Percentiles rank a stretch among this genome's conserved stretches.
phyloP scores from a whole-genome alignment of 2,113 vertebrate species.

The Poeciliopsis retropinna region DNA sequence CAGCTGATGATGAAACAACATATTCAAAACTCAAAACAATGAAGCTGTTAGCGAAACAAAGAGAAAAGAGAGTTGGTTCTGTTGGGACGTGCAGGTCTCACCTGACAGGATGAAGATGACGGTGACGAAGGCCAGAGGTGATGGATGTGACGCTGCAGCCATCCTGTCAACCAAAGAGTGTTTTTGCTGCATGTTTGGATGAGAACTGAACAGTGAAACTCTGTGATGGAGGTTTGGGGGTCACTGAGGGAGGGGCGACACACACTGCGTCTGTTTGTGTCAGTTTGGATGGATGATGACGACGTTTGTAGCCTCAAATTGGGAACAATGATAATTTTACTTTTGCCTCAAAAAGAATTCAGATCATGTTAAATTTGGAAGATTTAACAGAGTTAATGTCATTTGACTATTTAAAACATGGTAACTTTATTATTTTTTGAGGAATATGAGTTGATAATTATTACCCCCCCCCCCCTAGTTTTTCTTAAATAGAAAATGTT shows the following conservation, averaged over 20 bases:
- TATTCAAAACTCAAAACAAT: too few relatives aligned
- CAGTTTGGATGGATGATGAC: background rate
- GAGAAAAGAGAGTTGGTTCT: background rate
- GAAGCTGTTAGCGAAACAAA: too few relatives aligned
- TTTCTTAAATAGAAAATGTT: background rate
- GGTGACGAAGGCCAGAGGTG: constrained; percentile 44
- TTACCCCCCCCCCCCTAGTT: background rate
- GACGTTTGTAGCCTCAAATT: background rate
- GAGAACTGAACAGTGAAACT: constrained; percentile 27
- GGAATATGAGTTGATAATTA: too few relatives aligned
- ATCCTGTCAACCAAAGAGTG: constrained; percentile 47
- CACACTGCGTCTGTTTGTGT: constrained; percentile 21
- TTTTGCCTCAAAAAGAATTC: background rate
- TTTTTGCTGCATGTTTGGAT: constrained; percentile 7
- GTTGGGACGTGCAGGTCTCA: constrained; percentile 29
- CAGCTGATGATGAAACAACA: too few relatives aligned
- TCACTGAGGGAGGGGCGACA: constrained; percentile 9
- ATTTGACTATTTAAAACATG: too few relatives aligned
- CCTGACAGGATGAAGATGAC: constrained; percentile 59
- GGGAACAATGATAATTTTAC: background rate
- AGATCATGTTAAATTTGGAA: background rate
- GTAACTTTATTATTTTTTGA: too few relatives aligned
- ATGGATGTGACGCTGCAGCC: constrained; percentile 41
- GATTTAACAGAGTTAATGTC: background rate
- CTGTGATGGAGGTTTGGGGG: constrained; percentile 32